Conservation (phyloP, 37 sponge, comb jelly and placozoan genomes). For the Mnemiopsis leidyi region DNA sequence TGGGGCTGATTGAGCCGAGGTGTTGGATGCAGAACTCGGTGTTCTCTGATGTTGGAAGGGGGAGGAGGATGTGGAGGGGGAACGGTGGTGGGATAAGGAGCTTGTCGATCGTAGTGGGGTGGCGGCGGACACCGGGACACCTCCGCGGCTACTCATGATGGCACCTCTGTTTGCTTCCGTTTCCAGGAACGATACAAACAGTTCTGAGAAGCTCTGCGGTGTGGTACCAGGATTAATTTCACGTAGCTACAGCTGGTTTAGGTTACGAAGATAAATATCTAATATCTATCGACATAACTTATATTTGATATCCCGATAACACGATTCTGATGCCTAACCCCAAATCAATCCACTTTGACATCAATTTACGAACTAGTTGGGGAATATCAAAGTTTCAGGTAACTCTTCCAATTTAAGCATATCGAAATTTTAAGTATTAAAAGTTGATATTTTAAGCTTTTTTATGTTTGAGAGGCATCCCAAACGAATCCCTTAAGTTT, state of each 20-base stretch:
- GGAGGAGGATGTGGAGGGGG: not conserved
- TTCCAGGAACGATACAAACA: conserved; percentile 60
- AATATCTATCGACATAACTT: too few species aligned
- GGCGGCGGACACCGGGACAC: not conserved
- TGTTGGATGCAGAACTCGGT: not conserved
- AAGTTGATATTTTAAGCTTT: too few species aligned
- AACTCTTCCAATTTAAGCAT: too few species aligned
- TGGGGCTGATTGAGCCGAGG: not conserved
- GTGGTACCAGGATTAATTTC: not conserved
- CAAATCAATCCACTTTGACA: too few species aligned
- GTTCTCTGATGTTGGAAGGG: conserved; percentile 49
- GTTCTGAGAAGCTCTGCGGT: conserved; percentile 52
- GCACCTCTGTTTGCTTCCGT: conserved; percentile 46
- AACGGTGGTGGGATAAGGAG: not conserved
- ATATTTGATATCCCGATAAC: too few species aligned
- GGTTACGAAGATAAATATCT: not conserved
- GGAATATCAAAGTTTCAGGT: too few species aligned
- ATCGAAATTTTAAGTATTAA: too few species aligned
- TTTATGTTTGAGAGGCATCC: too few species aligned
- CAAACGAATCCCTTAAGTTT: too few species aligned
- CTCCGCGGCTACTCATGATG: not conserved
- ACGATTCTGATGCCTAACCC: too few species aligned
- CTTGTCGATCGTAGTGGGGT: not conserved
- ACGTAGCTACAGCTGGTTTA: too few species aligned
- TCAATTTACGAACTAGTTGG: too few species aligned